Evolutionary conservation across 2,113 vertebrate genomes (phyloP), one percentile per base, ranked within the genome.

Genomic region (Cariama cristata): DNA sequence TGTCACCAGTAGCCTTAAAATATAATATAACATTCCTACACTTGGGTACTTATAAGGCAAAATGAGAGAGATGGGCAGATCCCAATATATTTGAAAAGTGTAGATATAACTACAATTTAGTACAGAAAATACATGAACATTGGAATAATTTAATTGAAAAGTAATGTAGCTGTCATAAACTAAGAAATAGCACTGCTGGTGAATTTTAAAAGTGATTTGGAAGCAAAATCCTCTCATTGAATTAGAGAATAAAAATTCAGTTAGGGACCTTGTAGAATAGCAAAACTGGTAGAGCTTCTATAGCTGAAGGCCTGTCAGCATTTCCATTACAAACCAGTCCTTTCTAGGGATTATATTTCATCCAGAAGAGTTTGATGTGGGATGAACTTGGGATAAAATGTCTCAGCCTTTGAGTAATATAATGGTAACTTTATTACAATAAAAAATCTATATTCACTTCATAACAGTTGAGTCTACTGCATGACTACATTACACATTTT

Each of bases 141-240:
- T 92, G 68, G 33, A 91, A 97, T 98, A 97, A 98, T 97, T 97
- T 96, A 98, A 97, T 97, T 82, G 68, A 95, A 97, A 97, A 93
- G 76, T 96, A 98, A 96, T 96, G 86, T 88, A 93, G 75, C 88
- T 97, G 94, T 97, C 88, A 83, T 74, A 90, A 93, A 97, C 94
- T 89, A 95, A 95, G 95, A 95, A 93, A 97, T 94, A 94, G 79
- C 94, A 94, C 93, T 98, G 93, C 93, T 98, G 91, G 94, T 97
- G 91, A 80, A 98, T 95, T 96, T 97, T 77, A 90, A 98, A 98
- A 97, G 84, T 94, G 95, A 98, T 97, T 97, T 98, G 97, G 86
- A 98, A 98, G 94, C 89, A 97, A 97, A 98, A 98, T 86, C 77
- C 97, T 95, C 94, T 97, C 75, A 96, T 94, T 95, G 93, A 96